Conservation (phyloP, 2,113 vertebrate species). For the Chaetodon auriga region DNA sequence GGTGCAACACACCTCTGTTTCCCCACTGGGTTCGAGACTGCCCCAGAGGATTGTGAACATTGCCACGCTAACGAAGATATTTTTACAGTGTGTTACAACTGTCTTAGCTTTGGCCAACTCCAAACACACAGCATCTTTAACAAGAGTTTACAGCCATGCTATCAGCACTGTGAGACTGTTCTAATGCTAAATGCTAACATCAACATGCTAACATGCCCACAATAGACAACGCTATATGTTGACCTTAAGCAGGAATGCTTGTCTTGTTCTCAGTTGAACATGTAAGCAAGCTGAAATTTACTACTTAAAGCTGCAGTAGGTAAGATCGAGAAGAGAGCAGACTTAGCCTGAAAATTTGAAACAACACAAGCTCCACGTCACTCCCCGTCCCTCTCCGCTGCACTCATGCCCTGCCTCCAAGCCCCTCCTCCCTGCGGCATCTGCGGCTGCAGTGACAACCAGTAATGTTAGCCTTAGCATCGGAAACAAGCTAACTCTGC, state of each 20-base stretch:
- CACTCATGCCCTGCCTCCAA: no score
- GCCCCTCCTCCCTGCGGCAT: no score
- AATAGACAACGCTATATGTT: background rate
- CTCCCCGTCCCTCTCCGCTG: no score
- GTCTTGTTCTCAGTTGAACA: background rate
- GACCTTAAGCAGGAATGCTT: no score
- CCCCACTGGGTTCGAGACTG: constrained; percentile 1
- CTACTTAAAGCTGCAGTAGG: background rate
- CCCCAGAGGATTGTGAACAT: constrained; percentile 11
- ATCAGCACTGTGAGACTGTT: background rate
- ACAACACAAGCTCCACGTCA: no score
- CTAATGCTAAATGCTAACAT: background rate
- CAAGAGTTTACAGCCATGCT: background rate
- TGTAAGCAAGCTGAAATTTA: background rate
- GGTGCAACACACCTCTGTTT: constrained; percentile 38
- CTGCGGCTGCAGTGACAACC: no score
- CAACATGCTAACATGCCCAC: background rate
- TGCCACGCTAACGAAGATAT: background rate
- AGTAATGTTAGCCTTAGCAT: no score
- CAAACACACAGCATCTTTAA: background rate
- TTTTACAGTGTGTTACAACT: background rate
- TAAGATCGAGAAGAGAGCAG: no score
- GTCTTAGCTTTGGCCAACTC: background rate
- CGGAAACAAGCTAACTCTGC: no score
- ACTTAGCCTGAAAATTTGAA: no score